phyloP scores from a whole-genome alignment of 2,888 invertebrate genomes.

The Gnatocerus cornutus region DNA sequence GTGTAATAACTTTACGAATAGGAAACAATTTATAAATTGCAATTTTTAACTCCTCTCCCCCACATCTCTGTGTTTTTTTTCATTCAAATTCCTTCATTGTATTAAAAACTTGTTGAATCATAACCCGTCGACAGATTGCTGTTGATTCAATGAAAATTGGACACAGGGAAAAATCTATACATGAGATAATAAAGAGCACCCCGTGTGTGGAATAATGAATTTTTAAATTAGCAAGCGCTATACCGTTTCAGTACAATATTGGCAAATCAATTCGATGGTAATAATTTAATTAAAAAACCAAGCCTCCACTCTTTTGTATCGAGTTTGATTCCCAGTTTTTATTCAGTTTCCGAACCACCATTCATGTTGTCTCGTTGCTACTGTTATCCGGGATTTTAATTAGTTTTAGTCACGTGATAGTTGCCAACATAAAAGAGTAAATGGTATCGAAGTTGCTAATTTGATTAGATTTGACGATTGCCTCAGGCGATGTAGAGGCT shows the following conservation, averaged over 20 bases:
- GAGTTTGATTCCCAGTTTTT: conserved; percentile 46
- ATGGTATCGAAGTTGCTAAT: conserved; percentile 15
- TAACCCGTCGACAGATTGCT: conserved; percentile 8
- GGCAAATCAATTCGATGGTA: conserved; percentile 62
- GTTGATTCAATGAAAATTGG: conserved; percentile 31
- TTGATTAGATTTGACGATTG: conserved; percentile 26
- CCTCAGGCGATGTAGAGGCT: neutral
- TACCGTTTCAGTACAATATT: conserved; percentile 53
- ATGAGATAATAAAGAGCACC: conserved; percentile 31
- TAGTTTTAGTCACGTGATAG: conserved; percentile 44
- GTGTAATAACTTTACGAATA: conserved; percentile 14
- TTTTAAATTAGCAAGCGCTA: conserved; percentile 47
- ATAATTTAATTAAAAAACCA: conserved; percentile 61
- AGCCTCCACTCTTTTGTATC: conserved; percentile 44
- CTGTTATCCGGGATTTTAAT: conserved; percentile 41
- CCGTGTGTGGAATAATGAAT: conserved; percentile 45
- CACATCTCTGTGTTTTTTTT: neutral
- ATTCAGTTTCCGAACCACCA: conserved; percentile 44
- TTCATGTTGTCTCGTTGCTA: conserved; percentile 35
- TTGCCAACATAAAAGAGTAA: conserved; percentile 13
- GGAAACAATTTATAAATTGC: conserved; percentile 26
- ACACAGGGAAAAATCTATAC: conserved; percentile 24
- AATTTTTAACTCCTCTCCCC: conserved; percentile 2
- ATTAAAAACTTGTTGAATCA: conserved; percentile 34
- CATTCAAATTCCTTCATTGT: conserved; percentile 9